Base-by-base conservation (phyloP, 2,797 vertebrate genomes). In the Notoglanidium macrostoma region DNA sequence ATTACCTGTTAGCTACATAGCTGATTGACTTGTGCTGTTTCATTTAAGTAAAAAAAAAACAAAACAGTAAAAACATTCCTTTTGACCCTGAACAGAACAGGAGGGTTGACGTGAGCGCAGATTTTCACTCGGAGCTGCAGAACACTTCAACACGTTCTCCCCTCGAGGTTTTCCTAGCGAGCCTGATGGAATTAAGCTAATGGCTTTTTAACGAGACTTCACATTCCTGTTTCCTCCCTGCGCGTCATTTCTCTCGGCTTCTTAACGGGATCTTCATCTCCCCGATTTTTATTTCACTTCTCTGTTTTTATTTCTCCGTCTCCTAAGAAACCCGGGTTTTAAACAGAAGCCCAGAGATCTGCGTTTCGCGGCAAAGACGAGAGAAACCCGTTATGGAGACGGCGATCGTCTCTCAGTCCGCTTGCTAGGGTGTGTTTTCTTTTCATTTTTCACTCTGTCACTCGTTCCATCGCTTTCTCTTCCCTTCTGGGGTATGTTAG, bases 251-350 rank as follows among this genome's bases (percentile, higher is more conserved):
- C 89, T 87, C 77, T 86, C 76, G 91, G 92, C 94, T 93, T 92
- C 94, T 96, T 93, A 92, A 95, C 93, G 90, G 44, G 92, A 93
- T 94, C 90, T 92, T 93, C 94, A 92, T 91, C 93, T 92, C 90
- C 96, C 94, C 19, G 7, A 15, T 44, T 83, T 83, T 83, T 54
- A 67, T 51, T 81, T 65, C n/a, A 3, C 2, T 11, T 46, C 57
- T 65, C 29, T 68, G 63, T 86, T 86, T 89, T 95, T 96, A 95
- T 96, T 94, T 90, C 94, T 95, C 92, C 88, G 95, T 97, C 96
- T 95, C 96, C 96, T 96, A 96, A 96, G 96, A 96, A 96, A 96
- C 96, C 95, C 96, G 96, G 95, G 96, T 59, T 96, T 96, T 95
- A 96, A 96, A 97, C 96, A 96, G 96, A 96, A 96, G 96, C 95